Percentiles rank a stretch among this genome's conserved stretches.
Evolutionary conservation across 1,140 invertebrate species (phyloP).

Genomic region (Choristoneura fumiferana): DNA sequence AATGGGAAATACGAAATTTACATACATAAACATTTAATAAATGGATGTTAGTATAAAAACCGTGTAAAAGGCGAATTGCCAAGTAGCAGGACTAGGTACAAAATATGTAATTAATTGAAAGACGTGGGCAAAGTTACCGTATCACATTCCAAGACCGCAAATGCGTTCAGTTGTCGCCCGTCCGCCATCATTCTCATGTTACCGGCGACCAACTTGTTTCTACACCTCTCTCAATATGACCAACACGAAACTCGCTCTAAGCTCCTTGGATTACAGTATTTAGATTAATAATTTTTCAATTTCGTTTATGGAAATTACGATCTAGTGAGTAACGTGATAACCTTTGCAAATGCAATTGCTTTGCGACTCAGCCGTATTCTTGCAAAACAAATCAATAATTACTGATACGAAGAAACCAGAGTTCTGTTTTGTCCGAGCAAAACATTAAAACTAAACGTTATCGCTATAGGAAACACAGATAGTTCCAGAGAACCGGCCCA

Average conservation of each 20-base stretch:
- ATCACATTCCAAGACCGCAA: conserved; percentile 49
- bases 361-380: neutral
- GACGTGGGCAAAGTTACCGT: conserved; percentile 31
- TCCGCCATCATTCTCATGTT: conserved; percentile 48
- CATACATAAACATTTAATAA: neutral
- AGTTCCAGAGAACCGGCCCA: neutral
- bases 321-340: neutral
- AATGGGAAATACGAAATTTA: conserved; percentile 2
- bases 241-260: conserved; percentile 23
- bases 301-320: neutral
- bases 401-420: too few relatives aligned
- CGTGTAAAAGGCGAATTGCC: too few relatives aligned
- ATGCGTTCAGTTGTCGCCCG: conserved; percentile 36
- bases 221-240: conserved; percentile 23
- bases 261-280: conserved; percentile 6
- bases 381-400: neutral
- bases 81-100: neutral
- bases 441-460: too few relatives aligned
- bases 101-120: conserved; percentile 39
- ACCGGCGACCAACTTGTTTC: conserved; percentile 31
- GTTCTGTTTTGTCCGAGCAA: too few relatives aligned
- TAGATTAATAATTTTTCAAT: neutral
- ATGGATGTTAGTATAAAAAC: too few relatives aligned
- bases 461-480: too few relatives aligned
- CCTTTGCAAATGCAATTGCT: neutral